Conservation (phyloP, 2,797 vertebrate genomes). For the Enteromius afrohamiltoni region DNA sequence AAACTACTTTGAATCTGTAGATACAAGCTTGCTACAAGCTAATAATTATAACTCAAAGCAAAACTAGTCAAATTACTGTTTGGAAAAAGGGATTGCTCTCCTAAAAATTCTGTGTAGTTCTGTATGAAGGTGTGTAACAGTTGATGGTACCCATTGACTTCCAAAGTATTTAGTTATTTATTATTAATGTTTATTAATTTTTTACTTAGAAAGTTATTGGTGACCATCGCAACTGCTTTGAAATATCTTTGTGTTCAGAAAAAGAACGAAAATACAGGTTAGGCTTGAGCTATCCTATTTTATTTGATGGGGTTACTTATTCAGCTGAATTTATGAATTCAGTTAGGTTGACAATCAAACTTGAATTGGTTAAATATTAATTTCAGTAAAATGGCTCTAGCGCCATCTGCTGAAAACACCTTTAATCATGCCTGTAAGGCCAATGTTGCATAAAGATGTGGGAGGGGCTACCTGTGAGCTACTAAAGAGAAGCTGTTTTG, state of each 20-base stretch:
- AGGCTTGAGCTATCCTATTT: no score
- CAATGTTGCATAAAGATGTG: background rate
- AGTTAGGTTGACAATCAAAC: background rate
- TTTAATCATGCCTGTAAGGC: background rate
- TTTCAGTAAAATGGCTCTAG: background rate
- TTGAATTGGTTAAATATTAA: background rate
- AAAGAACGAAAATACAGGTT: no score
- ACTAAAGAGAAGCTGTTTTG: background rate
- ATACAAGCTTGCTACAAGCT: background rate
- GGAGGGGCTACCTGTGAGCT: background rate
- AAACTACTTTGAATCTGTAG: background rate
- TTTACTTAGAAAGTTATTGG: background rate
- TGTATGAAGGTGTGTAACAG: background rate
- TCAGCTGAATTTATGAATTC: background rate
- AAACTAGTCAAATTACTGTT: background rate
- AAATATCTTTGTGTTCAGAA: background rate
- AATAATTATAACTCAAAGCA: background rate
- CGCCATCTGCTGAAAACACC: background rate
- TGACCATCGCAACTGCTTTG: background rate
- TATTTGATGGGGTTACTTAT: background rate
- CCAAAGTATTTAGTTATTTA: background rate
- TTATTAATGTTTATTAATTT: background rate
- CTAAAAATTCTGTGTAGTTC: no score
- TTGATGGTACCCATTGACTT: background rate
- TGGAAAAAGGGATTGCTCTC: background rate